These are phyloP conservation scores for Chalcis sispes DNA, from an alignment of 2,888 invertebrate species.

Conservation along the genomic window DNA sequence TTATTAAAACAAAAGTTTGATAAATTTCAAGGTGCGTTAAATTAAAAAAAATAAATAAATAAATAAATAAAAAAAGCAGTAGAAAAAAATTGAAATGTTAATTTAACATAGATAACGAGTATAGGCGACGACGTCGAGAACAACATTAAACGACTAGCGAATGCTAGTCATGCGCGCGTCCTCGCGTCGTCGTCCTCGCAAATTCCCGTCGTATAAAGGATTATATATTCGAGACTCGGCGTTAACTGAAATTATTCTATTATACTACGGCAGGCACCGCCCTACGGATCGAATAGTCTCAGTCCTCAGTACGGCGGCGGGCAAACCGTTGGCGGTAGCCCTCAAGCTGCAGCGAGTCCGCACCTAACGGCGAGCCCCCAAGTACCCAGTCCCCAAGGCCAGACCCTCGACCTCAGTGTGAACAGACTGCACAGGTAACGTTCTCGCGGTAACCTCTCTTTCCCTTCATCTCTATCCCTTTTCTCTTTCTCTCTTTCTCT, in stretches of 20 bases:
- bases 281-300: slow-evolving; percentile 81
- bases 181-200: no score
- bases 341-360: slow-evolving; percentile 91
- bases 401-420: slow-evolving; percentile 92
- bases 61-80: no score
- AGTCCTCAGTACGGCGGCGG: slow-evolving; percentile 84
- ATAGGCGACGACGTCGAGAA: no score
- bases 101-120: no score
- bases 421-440: slow-evolving; percentile 89
- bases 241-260: slow-evolving; percentile 54
- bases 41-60: no score
- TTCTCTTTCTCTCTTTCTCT: slow-evolving; percentile 10
- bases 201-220: no score
- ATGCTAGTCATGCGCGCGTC: no score
- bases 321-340: slow-evolving; percentile 86
- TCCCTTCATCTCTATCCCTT: not conserved
- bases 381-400: slow-evolving; percentile 94
- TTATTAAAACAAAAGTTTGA: no score
- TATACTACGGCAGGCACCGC: slow-evolving; percentile 80
- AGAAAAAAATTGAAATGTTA: no score
- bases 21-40: no score
- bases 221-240: slow-evolving; percentile 11
- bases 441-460: not conserved
- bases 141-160: no score
- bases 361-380: slow-evolving; percentile 90